Base-by-base conservation (phyloP, 2,113 vertebrate genomes). In the Pelecanus crispus region DNA sequence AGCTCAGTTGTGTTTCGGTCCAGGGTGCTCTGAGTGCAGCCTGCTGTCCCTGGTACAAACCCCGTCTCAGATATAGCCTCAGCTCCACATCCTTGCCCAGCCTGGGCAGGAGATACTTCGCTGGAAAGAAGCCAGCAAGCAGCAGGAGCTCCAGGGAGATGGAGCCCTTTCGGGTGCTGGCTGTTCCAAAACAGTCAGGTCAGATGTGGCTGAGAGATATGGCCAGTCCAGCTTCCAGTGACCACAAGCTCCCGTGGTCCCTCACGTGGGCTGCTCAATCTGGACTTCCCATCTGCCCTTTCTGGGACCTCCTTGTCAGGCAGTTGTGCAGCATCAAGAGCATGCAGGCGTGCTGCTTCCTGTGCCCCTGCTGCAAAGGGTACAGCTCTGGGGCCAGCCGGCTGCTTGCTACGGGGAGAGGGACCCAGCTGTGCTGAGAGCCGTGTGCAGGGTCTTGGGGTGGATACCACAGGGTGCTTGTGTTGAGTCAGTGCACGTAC, bases 81-180 rank as follows among this genome's bases (percentile, higher is more conserved):
- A 78, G 58, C 50, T 94, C 55, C 55, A 3, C 1, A 2, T 70
- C 59, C 32, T 84, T 52, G 36, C 55, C 38, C 44, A 87, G 36
- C 49, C 34, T 1, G 0, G 26, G 42, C 50, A 79, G 61, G 25
- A 55, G 50, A 31, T 49, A 19, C 22, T 40, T 56, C 2, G 0
- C 29, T 91, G 88, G 61, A 79, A 83, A 56, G 70, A 67, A 87
- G 52, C 70, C 44, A 55, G 78, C 61, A 84, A 78, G 40, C 80
- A 78, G 31, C 80, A 89, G 62, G 47, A 75, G n/a, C 61, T 68
- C 66, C 26, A 31, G 52, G 44, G 49, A 86, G n/a, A n/a, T 31
- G 26, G 74, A 96, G 47, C 52, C n/a, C n/a, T 72, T 81, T 58
- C 19, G 4, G 24, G 17, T 49, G 25, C 56, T 94, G 71, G 17